Evolutionary conservation across 2,888 invertebrate genomes (phyloP).

Genomic region (Siphlonurus alternatus): DNA sequence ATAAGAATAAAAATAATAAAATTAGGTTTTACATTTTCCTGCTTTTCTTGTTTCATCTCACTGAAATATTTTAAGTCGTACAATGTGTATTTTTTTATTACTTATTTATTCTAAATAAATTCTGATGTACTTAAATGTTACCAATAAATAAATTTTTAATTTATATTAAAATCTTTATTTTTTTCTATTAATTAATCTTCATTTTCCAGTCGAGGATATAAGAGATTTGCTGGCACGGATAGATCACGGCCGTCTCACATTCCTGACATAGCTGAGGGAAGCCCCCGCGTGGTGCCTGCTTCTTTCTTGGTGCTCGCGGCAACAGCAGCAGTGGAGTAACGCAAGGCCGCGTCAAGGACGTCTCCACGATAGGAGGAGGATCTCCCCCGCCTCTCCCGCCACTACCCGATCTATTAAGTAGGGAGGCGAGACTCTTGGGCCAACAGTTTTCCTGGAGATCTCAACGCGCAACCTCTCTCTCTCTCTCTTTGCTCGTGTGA

Average conservation of each 20-base stretch:
- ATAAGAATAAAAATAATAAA: not conserved
- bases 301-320: too few relatives aligned
- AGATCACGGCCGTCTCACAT: not conserved
- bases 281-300: not conserved
- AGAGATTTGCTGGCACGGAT: not conserved
- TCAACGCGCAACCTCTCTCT: not conserved
- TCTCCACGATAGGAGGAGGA: not conserved
- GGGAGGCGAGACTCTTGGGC: not conserved
- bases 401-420: not conserved
- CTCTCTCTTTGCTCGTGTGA: not conserved
- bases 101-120: not conserved
- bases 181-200: too few relatives aligned
- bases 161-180: not conserved
- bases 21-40: not conserved
- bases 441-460: not conserved
- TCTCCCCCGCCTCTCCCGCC: not conserved
- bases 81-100: not conserved
- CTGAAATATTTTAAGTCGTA: too few relatives aligned
- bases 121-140: not conserved
- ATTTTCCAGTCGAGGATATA: too few relatives aligned
- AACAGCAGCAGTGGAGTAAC: too few relatives aligned
- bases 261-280: constrained; percentile 2
- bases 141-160: not conserved
- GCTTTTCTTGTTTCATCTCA: too few relatives aligned
- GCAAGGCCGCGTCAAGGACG: constrained; percentile 2